phyloP scores from a whole-genome alignment of 2,888 invertebrate genomes.

The Sphaerophoria rueppellii region DNA sequence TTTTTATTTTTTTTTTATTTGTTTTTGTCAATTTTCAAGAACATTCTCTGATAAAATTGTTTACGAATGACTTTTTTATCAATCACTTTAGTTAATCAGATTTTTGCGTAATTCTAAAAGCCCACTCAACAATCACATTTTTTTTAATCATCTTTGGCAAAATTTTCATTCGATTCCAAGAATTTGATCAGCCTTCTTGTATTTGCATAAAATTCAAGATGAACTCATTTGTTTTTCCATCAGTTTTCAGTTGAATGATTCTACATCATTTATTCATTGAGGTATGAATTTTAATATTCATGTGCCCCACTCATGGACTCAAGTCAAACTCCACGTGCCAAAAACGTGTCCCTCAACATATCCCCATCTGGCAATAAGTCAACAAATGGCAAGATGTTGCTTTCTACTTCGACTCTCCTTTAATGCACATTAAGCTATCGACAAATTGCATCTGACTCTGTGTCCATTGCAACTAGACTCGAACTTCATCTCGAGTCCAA shows the following conservation, averaged over 20 bases:
- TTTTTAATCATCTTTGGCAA: constrained; percentile 37
- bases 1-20: neutral
- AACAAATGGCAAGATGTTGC: constrained; percentile 7
- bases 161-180: constrained; percentile 11
- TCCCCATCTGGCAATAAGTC: constrained; percentile 36
- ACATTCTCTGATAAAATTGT: neutral
- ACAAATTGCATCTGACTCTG: constrained; percentile 64
- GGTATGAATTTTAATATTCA: neutral
- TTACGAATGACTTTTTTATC: neutral
- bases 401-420: neutral
- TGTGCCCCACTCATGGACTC: neutral
- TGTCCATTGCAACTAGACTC: constrained; percentile 31
- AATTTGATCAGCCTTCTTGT: constrained; percentile 1
- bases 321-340: constrained; percentile 16
- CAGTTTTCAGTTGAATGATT: constrained; percentile 22
- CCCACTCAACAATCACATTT: constrained; percentile 30
- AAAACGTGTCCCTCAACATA: constrained; percentile 2
- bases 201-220: constrained; percentile 20
- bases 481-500: constrained; percentile 41
- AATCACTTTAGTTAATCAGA: neutral
- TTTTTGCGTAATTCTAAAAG: neutral
- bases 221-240: constrained; percentile 51
- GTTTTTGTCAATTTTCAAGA: neutral
- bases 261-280: neutral
- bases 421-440: constrained; percentile 57